Conservation (phyloP, 2,888 invertebrate genomes). For the Halictus ligatus region DNA sequence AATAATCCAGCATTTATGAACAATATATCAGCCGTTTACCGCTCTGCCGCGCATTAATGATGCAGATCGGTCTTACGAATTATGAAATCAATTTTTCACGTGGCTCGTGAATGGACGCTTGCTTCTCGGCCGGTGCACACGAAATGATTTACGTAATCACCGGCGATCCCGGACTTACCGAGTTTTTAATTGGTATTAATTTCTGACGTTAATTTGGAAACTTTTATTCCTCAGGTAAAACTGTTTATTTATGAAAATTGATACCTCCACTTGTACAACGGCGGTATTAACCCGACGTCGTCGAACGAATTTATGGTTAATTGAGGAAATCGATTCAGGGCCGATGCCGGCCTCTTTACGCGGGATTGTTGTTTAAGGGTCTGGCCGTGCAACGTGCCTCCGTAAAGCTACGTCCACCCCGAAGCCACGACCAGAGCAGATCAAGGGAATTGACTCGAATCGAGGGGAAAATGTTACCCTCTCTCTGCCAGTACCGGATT, state of each 20-base stretch:
- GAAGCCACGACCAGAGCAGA: background rate
- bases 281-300: constrained; percentile 23
- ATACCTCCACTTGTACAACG: constrained; percentile 15
- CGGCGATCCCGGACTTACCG: constrained; percentile 26
- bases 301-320: constrained; percentile 29
- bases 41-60: background rate
- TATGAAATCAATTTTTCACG: constrained; percentile 43
- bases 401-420: background rate
- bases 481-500: no score
- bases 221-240: constrained; percentile 10
- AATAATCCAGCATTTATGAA: constrained; percentile 42
- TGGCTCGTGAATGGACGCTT: background rate
- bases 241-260: constrained; percentile 4
- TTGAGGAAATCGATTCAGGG: background rate
- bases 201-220: constrained; percentile 1
- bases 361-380: no score
- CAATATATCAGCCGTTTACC: constrained; percentile 10
- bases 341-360: background rate
- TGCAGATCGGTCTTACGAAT: constrained; percentile 7
- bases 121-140: background rate
- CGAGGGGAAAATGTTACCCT: no score
- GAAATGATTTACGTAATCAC: constrained; percentile 40
- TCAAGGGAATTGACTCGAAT: no score
- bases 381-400: background rate
- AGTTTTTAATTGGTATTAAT: constrained; percentile 47